A percentile compares a stretch with the other conserved stretches of the same genome.
These are phyloP conservation scores for Neoscelio sp. DNA, from an alignment of 2,888 invertebrate species.

Conservation along the genomic window DNA sequence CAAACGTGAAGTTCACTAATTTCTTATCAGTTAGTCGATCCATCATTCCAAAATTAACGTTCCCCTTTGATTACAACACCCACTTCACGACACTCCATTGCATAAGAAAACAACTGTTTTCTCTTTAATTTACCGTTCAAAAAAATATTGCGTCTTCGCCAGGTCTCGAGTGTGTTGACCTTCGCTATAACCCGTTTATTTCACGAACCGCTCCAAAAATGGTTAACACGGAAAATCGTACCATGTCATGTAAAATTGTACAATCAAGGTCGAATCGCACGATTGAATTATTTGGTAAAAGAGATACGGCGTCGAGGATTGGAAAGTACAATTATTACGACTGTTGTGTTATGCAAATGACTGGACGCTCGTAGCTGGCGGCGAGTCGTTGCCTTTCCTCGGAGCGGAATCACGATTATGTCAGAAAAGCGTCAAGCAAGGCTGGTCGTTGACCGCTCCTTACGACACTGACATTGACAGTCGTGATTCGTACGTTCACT, in stretches of 20 bases:
- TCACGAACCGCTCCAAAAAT: slow-evolving; percentile 41
- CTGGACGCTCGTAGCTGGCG: slow-evolving; percentile 30
- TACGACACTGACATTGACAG: slow-evolving; percentile 69
- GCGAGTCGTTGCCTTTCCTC: slow-evolving; percentile 55
- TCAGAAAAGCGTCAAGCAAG: slow-evolving; percentile 72
- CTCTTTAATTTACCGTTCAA: slow-evolving; percentile 34
- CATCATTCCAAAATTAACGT: too few relatives aligned
- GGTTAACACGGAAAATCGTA: slow-evolving; percentile 40
- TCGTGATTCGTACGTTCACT: slow-evolving; percentile 30
- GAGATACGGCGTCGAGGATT: neutral
- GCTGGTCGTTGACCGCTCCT: slow-evolving; percentile 77
- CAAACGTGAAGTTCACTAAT: too few relatives aligned
- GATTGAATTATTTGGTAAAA: slow-evolving; percentile 41
- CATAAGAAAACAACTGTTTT: slow-evolving; percentile 28
- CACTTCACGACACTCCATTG: slow-evolving; percentile 26
- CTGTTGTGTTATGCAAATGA: slow-evolving; percentile 62
- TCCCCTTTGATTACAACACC: neutral
- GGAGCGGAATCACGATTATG: slow-evolving; percentile 59
- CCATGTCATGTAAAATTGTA: slow-evolving; percentile 17
- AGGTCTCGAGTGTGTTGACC: slow-evolving; percentile 46
- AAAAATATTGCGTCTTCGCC: slow-evolving; percentile 33
- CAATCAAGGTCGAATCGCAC: slow-evolving; percentile 8
- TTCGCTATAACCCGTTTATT: slow-evolving; percentile 41
- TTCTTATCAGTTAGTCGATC: too few relatives aligned
- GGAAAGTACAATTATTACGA: slow-evolving; percentile 43